A percentile compares a stretch with the other conserved stretches of the same genome.
These are phyloP conservation scores for Emydura subglobosa DNA, from an alignment of 2,113 vertebrate genomes.

Conservation along the genomic window DNA sequence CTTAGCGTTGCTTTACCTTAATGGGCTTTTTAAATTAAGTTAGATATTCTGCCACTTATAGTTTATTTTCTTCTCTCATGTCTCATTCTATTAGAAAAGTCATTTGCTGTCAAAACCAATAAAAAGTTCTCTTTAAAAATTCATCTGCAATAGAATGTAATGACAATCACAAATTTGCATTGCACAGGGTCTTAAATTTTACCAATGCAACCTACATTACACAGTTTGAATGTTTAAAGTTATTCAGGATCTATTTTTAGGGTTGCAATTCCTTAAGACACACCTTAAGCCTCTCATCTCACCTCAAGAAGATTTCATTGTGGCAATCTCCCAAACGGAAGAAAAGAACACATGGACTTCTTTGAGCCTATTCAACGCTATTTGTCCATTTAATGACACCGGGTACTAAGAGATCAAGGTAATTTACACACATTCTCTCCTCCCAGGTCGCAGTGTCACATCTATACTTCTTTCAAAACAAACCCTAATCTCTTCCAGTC, in stretches of 20 bases:
- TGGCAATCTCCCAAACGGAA: background rate
- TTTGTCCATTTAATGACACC: background rate
- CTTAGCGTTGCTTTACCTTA: background rate
- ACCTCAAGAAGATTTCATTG: background rate
- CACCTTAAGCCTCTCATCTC: background rate
- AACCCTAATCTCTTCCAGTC: background rate
- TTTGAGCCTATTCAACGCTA: background rate
- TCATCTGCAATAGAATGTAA: background rate
- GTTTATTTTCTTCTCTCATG: background rate
- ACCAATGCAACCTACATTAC: background rate
- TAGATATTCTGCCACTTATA: background rate
- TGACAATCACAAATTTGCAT: background rate
- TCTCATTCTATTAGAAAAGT: background rate
- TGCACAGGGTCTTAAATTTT: background rate
- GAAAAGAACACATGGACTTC: background rate
- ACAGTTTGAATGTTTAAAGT: background rate
- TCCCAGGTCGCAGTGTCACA: background rate
- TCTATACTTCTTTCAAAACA: background rate
- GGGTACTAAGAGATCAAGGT: background rate
- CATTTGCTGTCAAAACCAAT: background rate
- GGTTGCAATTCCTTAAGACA: background rate
- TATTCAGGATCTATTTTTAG: background rate
- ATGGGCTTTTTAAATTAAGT: background rate
- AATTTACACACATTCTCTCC: background rate
- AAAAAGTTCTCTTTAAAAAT: background rate